phyloP scores from a whole-genome alignment of 2,888 invertebrate species.

The Rotaria macrura region DNA sequence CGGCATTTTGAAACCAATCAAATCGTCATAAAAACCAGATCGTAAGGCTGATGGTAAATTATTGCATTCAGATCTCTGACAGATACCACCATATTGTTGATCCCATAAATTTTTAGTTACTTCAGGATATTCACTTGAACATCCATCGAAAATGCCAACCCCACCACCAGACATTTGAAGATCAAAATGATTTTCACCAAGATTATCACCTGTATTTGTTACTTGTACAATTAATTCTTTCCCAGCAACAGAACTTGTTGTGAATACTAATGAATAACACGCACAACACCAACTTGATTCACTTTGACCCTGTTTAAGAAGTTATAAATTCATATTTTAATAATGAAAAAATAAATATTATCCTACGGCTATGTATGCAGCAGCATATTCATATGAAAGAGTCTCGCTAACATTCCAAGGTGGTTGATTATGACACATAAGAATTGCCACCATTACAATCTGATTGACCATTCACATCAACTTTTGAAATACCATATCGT shows the following conservation, averaged over 20 bases:
- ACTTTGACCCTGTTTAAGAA: neutral
- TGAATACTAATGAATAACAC: constrained; percentile 33
- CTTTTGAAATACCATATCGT: neutral
- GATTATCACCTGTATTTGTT: constrained; percentile 35
- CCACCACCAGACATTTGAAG: constrained; percentile 35
- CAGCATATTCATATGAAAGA: constrained; percentile 35
- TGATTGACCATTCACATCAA: constrained; percentile 24
- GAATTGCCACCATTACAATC: constrained; percentile 33
- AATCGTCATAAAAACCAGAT: constrained; percentile 34
- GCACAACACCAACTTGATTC: constrained; percentile 31
- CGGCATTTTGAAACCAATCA: constrained; percentile 34
- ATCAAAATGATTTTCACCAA: constrained; percentile 35
- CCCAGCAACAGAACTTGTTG: constrained; percentile 24
- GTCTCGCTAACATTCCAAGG: constrained; percentile 34
- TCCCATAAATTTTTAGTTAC: constrained; percentile 24
- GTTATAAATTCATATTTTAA: too few species aligned
- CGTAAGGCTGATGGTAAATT: constrained; percentile 25
- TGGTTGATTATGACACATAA: constrained; percentile 32
- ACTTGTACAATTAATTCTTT: constrained; percentile 35
- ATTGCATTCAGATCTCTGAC: constrained; percentile 20
- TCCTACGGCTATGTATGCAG: constrained; percentile 28
- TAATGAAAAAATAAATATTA: too few species aligned
- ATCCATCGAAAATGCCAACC: constrained; percentile 35
- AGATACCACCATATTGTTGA: constrained; percentile 29
- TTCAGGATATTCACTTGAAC: constrained; percentile 26